Percentiles rank a stretch among this genome's conserved stretches.
These are phyloP conservation scores for Micrastur ruficollis DNA, from an alignment of 2,797 vertebrate genomes.

Conservation along the genomic window DNA sequence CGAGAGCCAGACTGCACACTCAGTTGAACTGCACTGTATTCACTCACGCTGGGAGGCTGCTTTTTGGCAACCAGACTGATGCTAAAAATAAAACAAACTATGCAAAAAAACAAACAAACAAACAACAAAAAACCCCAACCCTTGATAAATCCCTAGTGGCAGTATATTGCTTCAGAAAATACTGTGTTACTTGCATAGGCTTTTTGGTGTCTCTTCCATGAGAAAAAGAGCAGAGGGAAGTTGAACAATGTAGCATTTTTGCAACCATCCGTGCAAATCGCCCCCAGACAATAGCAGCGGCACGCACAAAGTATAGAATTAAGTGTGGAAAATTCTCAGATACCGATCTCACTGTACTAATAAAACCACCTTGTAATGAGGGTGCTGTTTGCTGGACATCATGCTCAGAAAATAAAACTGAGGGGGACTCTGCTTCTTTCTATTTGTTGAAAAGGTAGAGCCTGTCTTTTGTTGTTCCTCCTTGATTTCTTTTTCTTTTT, in stretches of 20 bases:
- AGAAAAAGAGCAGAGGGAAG: background rate
- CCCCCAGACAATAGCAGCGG: background rate
- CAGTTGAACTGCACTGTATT: background rate
- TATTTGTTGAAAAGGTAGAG: background rate
- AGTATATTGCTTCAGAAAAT: background rate
- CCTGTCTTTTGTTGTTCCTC: background rate
- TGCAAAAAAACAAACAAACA: background rate
- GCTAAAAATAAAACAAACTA: slow-evolving; percentile 38
- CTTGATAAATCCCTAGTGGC: background rate
- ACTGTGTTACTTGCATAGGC: background rate
- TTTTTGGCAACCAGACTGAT: background rate
- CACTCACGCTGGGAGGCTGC: background rate
- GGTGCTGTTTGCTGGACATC: background rate
- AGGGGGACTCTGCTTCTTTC: background rate
- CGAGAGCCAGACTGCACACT: background rate
- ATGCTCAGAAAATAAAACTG: background rate
- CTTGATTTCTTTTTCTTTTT: background rate
- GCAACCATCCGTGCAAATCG: background rate
- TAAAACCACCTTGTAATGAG: background rate
- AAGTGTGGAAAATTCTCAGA: background rate
- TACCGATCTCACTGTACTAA: background rate
- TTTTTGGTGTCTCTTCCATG: background rate
- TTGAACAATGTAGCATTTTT: background rate
- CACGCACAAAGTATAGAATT: accelerated
- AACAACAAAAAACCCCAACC: background rate